Percentiles rank a stretch among this genome's conserved stretches.
phyloP scores from a whole-genome alignment of 2,888 invertebrate species.

The Amphiduros pacificus region DNA sequence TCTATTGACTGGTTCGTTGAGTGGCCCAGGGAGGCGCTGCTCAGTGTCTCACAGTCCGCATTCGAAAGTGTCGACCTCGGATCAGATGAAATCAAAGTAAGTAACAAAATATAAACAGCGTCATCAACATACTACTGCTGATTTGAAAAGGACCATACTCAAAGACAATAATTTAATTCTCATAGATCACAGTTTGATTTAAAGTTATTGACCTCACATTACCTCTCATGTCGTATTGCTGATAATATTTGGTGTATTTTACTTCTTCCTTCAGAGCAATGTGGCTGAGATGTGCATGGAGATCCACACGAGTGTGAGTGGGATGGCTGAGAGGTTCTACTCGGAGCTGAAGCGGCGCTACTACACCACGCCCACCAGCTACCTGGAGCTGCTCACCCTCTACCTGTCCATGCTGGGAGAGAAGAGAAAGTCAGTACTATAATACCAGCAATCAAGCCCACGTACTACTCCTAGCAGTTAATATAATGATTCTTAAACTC shows the following conservation, averaged over 20 bases:
- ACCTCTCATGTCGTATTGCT: too few species aligned
- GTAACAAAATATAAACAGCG: background rate
- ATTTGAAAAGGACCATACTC: too few species aligned
- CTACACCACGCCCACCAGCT: constrained; percentile 90
- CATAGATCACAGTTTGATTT: background rate
- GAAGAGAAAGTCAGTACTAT: constrained; percentile 70
- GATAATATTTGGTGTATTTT: too few species aligned
- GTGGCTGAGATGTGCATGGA: constrained; percentile 72
- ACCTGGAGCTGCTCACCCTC: constrained; percentile 80
- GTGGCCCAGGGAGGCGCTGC: constrained; percentile 86
- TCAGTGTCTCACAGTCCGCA: constrained; percentile 76
- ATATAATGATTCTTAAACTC: too few species aligned
- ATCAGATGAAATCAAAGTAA: constrained; percentile 62
- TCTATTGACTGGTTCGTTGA: constrained; percentile 67
- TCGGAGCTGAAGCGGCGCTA: constrained; percentile 82
- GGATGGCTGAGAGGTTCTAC: constrained; percentile 76
- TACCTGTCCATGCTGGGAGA: constrained; percentile 73
- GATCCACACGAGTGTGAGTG: constrained; percentile 78
- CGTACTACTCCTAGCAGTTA: too few species aligned
- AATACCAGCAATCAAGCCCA: too few species aligned
- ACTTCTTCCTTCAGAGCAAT: too few species aligned
- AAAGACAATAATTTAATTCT: background rate
- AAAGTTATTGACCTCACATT: background rate
- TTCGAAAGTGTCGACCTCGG: constrained; percentile 67
- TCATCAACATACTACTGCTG: too few species aligned